Base-by-base conservation (phyloP, 2,113 vertebrate genomes). In the Stigmatopora argus region DNA sequence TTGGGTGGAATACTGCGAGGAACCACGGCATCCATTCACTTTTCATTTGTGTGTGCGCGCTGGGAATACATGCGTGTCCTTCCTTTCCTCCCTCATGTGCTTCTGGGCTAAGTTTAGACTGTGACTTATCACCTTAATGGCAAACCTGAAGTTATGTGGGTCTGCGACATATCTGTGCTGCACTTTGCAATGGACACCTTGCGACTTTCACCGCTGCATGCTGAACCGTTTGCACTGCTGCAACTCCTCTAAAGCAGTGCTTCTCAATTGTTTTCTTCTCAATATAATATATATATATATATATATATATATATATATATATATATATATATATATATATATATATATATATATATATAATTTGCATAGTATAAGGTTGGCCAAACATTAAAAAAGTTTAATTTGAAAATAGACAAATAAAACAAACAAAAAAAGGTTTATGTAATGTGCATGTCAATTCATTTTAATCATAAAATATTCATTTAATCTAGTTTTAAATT, bases 51-150 rank as follows among this genome's bases (percentile, higher is more conserved):
- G 49, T 47, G 49, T 38, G 57, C 18, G 34, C 23, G 48, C 26
- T 5, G 31, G 66, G 71, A 41, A 26, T 60, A 21, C 18, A 53
- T 57, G 62, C 66, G 61, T 62, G 64, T 69, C 34, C 45, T 38
- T 70, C 38, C 57, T 47, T 65, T 66, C 46, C 78, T 74, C 65
- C 38, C 73, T 79, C 65, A 51, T 70, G 68, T 74, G 72, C 79
- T 77, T 68, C 77, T 69, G 31, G 51, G 72, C 75, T 84, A 81
- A 85, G 83, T 85, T 83, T 80, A 82, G 79, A 73, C 73, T 74
- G 75, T 75, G 73, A 84, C 83, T 83, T 80, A 65, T 82, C 79
- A 78, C 70, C 72, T 71, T 66, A 72, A 82, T 73, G 78, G 78
- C 78, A 70, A 75, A 78, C 71, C 61, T 58, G 45, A 26, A 72